Conservation (phyloP, 2,888 invertebrate genomes). For the Drosophila subsilvestris region DNA sequence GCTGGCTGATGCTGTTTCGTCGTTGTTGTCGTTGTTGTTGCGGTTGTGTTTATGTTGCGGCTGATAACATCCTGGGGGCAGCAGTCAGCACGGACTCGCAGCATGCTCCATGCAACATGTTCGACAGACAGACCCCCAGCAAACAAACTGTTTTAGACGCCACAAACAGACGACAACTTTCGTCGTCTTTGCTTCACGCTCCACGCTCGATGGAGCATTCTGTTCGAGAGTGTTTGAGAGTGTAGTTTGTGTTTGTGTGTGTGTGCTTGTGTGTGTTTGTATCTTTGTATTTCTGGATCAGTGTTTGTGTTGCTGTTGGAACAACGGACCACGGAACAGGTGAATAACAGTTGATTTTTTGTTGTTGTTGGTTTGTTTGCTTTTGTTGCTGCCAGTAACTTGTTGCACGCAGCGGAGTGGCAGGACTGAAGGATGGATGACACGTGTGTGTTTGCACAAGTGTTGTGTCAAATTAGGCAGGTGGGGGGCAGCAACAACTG, state of each 20-base stretch:
- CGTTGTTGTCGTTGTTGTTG: constrained; percentile 28
- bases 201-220: neutral
- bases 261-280: constrained; percentile 41
- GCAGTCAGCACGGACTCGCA: constrained; percentile 9
- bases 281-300: constrained; percentile 12
- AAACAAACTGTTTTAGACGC: constrained; percentile 31
- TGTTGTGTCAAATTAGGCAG: constrained; percentile 20
- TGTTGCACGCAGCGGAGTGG: constrained; percentile 28
- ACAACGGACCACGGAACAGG: constrained; percentile 40
- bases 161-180: constrained; percentile 20
- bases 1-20: constrained; percentile 51
- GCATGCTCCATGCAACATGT: constrained; percentile 60
- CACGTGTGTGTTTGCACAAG: constrained; percentile 66
- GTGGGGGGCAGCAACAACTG: constrained; percentile 14
- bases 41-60: constrained; percentile 80
- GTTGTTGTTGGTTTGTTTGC: neutral
- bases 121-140: constrained; percentile 16
- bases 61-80: constrained; percentile 58
- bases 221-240: constrained; percentile 20
- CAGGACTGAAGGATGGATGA: neutral
- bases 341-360: constrained; percentile 28
- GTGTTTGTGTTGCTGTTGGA: constrained; percentile 8
- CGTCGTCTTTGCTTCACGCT: constrained; percentile 53
- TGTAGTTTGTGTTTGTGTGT: constrained; percentile 26
- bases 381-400: constrained; percentile 24